These are phyloP conservation scores for Amazona guildingii DNA, from an alignment of 2,113 vertebrate species.

Conservation along the genomic window DNA sequence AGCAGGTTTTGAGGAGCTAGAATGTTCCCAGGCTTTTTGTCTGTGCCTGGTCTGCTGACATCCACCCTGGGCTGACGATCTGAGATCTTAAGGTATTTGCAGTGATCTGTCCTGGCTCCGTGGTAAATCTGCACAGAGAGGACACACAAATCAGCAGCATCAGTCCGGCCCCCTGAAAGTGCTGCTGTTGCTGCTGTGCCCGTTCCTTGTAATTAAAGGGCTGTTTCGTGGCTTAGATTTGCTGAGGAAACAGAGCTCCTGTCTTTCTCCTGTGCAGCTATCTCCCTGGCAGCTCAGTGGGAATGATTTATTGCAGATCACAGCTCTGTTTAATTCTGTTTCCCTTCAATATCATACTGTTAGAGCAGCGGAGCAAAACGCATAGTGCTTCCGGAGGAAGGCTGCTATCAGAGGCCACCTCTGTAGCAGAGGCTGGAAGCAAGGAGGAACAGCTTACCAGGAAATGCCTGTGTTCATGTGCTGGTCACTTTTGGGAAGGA, in stretches of 20 bases:
- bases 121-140: background rate
- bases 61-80: background rate
- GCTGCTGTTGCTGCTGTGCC: background rate
- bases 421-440: background rate
- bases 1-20: background rate
- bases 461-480: background rate
- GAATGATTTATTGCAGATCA: background rate
- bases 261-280: background rate
- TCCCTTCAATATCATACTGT: background rate
- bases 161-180: background rate
- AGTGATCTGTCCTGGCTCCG: background rate
- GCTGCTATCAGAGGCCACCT: conserved; percentile 10
- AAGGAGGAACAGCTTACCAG: conserved; percentile 18
- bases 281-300: background rate
- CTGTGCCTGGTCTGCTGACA: background rate
- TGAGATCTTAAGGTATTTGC: background rate
- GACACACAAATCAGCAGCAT: background rate
- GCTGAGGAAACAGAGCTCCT: background rate
- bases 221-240: background rate
- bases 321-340: background rate
- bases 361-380: background rate
- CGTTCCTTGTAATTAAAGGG: background rate
- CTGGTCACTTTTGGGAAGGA: background rate
- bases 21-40: background rate
- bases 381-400: background rate